A percentile compares a stretch with the other conserved stretches of the same genome.
Evolutionary conservation across 2,888 invertebrate species (phyloP).

Genomic region (Idaea dimidiata): DNA sequence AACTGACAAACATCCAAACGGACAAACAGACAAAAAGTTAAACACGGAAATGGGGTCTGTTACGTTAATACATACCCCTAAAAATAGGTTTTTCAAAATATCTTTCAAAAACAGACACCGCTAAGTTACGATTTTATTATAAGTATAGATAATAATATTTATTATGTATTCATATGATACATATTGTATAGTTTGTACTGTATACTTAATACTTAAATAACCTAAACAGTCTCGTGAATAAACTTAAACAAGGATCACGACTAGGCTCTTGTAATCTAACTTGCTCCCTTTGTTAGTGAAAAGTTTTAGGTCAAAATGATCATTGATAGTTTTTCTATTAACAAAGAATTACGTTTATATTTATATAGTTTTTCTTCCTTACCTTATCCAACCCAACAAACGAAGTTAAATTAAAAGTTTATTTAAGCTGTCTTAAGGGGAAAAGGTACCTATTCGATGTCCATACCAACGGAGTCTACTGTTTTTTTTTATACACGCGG

Average conservation of each 20-base stretch:
- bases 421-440: neutral
- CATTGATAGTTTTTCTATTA: conserved; percentile 13
- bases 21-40: too few relatives aligned
- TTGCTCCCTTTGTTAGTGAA: conserved; percentile 22
- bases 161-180: too few relatives aligned
- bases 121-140: too few relatives aligned
- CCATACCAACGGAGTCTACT: too few relatives aligned
- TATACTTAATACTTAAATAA: neutral
- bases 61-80: too few relatives aligned
- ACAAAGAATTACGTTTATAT: neutral
- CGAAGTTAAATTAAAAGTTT: neutral
- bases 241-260: conserved; percentile 13
- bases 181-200: conserved; percentile 4
- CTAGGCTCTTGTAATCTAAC: conserved; percentile 20
- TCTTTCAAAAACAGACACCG: too few relatives aligned
- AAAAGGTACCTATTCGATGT: too few relatives aligned
- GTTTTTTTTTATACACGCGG: too few relatives aligned
- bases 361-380: neutral
- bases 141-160: too few relatives aligned
- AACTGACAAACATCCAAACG: too few relatives aligned
- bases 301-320: conserved; percentile 17
- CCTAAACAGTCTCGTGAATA: neutral
- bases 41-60: too few relatives aligned
- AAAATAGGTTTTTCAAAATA: too few relatives aligned
- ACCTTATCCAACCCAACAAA: neutral